Percentiles rank a stretch among this genome's conserved stretches.
Conservation (phyloP, 2,888 invertebrate species). For the Drosophila buzzatii region DNA sequence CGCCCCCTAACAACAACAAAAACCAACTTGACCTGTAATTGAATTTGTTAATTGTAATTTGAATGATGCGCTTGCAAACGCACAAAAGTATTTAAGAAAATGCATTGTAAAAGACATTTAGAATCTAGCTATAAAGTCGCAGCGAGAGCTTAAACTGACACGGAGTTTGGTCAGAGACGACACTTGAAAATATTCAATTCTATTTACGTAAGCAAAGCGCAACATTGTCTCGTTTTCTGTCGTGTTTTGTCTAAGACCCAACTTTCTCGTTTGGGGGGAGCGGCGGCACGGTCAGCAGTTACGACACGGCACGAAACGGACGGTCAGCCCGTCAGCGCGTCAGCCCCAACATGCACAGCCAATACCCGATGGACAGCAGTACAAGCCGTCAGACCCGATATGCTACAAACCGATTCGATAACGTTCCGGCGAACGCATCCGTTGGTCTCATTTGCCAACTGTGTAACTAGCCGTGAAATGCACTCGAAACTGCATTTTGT, state of each 20-base stretch:
- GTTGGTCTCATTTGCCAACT: conserved; percentile 52
- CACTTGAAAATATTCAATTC: conserved; percentile 41
- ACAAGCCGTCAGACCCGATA: conserved; percentile 50
- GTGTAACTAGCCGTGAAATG: conserved; percentile 72
- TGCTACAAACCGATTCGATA: conserved; percentile 45
- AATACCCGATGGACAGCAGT: conserved; percentile 53
- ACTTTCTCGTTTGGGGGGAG: conserved; percentile 52
- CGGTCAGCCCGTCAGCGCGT: conserved; percentile 40
- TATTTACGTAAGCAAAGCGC: conserved; percentile 23
- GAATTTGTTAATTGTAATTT: conserved; percentile 50
- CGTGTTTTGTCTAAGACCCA: conserved; percentile 53
- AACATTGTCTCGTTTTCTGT: conserved; percentile 45
- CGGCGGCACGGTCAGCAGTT: conserved; percentile 45
- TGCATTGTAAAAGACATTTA: conserved; percentile 64
- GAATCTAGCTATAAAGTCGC: conserved; percentile 58
- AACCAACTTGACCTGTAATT: conserved; percentile 34
- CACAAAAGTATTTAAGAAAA: conserved; percentile 40
- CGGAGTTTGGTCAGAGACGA: conserved; percentile 34
- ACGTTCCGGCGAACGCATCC: conserved; percentile 64
- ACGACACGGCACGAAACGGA: conserved; percentile 48
- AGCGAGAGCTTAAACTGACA: conserved; percentile 44
- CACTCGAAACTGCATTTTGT: conserved; percentile 77
- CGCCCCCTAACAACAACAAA: conserved; percentile 49
- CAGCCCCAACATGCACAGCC: conserved; percentile 58
- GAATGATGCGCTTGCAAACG: conserved; percentile 36